Conservation (phyloP, 2,113 vertebrate genomes). For the Dendropsophus ebraccatus region DNA sequence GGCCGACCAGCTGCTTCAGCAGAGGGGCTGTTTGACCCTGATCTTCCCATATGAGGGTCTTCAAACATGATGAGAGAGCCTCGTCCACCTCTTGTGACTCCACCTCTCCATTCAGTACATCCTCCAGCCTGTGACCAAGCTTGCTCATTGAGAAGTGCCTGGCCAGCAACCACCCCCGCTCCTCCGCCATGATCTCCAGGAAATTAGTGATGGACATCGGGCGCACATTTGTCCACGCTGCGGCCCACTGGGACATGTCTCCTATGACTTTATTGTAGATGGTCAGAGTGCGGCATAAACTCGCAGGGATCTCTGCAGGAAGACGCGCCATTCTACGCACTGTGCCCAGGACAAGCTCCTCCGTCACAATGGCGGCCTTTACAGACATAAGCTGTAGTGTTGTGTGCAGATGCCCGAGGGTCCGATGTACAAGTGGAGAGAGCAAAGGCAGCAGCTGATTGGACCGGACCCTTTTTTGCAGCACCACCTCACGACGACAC, state of each 20-base stretch:
- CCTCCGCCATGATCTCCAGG: conserved; percentile 11
- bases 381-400: not conserved
- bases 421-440: not conserved
- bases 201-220: not conserved
- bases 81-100: not conserved
- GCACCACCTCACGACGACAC: fast-evolving
- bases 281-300: not conserved
- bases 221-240: not conserved
- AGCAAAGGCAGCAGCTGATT: not conserved
- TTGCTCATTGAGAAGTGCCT: not conserved
- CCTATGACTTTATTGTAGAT: not conserved
- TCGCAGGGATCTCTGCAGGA: not conserved
- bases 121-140: not conserved
- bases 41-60: not conserved
- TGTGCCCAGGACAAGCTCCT: not conserved
- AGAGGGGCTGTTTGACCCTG: not conserved
- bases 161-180: not conserved
- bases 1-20: not conserved
- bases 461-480: not conserved
- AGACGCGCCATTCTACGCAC: not conserved
- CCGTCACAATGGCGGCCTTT: not conserved
- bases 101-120: not conserved
- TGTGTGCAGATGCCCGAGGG: not conserved
- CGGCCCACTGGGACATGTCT: not conserved
- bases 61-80: not conserved